A percentile compares a stretch with the other conserved stretches of the same genome.
These are phyloP conservation scores for Mohoua ochrocephala DNA, from an alignment of 2,113 vertebrate genomes.

Conservation along the genomic window DNA sequence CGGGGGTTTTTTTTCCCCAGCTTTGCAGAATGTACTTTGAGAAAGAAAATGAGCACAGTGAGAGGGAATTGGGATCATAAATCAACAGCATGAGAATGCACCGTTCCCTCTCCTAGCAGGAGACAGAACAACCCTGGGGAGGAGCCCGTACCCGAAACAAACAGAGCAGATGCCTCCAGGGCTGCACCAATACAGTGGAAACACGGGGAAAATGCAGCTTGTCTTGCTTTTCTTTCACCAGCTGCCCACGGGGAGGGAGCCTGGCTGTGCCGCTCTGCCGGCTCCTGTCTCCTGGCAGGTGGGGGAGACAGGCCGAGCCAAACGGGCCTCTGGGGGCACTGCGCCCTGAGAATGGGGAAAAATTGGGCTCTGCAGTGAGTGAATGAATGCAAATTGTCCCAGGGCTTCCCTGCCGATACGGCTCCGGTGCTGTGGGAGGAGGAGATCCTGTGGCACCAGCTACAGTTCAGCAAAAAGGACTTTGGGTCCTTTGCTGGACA, in stretches of 20 bases:
- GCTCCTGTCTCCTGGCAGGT: neutral
- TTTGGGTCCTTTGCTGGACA: neutral
- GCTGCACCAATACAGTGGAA: neutral
- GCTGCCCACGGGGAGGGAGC: neutral
- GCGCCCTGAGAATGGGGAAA: neutral
- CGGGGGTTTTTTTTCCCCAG: neutral
- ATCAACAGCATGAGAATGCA: neutral
- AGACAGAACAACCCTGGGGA: neutral
- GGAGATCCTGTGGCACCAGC: accelerated
- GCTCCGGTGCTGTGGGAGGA: neutral
- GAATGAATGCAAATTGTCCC: neutral
- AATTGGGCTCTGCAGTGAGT: neutral
- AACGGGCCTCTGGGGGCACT: neutral
- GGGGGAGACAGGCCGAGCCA: neutral
- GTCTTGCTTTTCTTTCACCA: neutral
- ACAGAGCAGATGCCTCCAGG: neutral
- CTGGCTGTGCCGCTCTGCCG: accelerated
- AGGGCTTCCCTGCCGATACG: accelerated
- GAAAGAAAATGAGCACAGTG: neutral
- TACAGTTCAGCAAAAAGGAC: neutral
- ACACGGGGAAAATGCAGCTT: neutral
- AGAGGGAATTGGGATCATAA: neutral
- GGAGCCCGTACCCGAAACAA: neutral
- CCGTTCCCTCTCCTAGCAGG: neutral
- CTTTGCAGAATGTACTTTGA: neutral